These are phyloP conservation scores for Corbicula japonica DNA, from an alignment of 2,888 invertebrate genomes.

Conservation along the genomic window DNA sequence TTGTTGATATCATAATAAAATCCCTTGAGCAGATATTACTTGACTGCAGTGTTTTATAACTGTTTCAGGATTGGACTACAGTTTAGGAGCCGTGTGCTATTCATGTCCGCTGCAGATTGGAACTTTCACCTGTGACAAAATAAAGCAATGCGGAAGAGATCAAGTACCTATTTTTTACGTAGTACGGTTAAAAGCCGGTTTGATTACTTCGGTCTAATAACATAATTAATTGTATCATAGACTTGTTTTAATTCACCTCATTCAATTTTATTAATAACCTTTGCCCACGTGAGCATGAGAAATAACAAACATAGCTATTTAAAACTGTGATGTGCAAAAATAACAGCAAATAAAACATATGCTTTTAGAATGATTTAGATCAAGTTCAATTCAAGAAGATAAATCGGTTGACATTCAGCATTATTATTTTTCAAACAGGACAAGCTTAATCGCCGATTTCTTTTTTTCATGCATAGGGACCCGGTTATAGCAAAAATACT, in stretches of 20 bases:
- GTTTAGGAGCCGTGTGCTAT: conserved; percentile 33
- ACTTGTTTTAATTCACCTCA: not conserved
- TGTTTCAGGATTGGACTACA: conserved; percentile 19
- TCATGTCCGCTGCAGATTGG: conserved; percentile 35
- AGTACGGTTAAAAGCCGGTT: not conserved
- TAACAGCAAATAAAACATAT: not conserved
- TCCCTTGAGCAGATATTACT: not conserved
- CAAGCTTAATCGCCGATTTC: too few relatives aligned
- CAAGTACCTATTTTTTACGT: conserved; percentile 5
- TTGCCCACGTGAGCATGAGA: not conserved
- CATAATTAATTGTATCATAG: not conserved
- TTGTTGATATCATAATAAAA: not conserved
- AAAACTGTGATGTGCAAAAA: not conserved
- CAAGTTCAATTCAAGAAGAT: too few relatives aligned
- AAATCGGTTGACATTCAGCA: too few relatives aligned
- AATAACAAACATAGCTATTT: not conserved
- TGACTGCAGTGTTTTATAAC: not conserved
- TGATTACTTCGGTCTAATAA: not conserved
- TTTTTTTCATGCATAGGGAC: too few relatives aligned
- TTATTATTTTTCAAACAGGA: too few relatives aligned
- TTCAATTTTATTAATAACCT: not conserved
- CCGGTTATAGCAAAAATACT: too few relatives aligned
- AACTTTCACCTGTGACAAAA: conserved; percentile 14
- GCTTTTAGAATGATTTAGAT: too few relatives aligned
- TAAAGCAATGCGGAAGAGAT: conserved; percentile 34